Evolutionary conservation across 2,888 invertebrate species (phyloP).

Genomic region (Andricus curvator): DNA sequence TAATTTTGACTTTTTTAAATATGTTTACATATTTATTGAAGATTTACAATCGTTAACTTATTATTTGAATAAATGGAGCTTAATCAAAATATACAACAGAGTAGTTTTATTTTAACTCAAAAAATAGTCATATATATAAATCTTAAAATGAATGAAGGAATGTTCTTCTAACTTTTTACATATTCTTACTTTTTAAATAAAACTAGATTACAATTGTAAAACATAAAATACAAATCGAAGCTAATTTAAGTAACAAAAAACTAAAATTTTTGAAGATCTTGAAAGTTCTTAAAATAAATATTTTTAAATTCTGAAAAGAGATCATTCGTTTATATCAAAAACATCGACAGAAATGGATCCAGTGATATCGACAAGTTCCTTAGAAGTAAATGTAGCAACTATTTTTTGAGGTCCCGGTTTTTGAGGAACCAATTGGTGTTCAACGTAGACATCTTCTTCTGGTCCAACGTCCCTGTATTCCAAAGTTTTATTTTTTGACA

Average conservation of each 20-base stretch:
- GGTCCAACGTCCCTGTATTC: slow-evolving; percentile 81
- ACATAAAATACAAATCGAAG: no score
- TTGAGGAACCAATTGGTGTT: slow-evolving; percentile 83
- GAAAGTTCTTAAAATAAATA: not conserved
- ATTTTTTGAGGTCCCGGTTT: slow-evolving; percentile 83
- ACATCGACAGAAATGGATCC: slow-evolving; percentile 84
- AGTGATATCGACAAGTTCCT: slow-evolving; percentile 84
- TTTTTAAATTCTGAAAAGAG: not conserved
- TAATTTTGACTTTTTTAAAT: not conserved
- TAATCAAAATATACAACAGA: not conserved
- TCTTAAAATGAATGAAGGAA: no score
- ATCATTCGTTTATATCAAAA: not conserved
- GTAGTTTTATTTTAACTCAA: not conserved
- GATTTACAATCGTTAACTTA: not conserved
- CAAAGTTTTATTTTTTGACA: slow-evolving; percentile 82
- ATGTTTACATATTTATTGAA: not conserved
- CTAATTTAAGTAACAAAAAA: no score
- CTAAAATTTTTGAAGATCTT: not conserved
- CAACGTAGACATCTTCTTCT: slow-evolving; percentile 79
- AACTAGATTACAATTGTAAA: no score
- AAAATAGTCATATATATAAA: not conserved
- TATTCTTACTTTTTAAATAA: no score
- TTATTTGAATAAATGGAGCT: not conserved
- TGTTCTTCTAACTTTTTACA: no score
- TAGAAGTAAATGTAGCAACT: slow-evolving; percentile 86